Evolutionary conservation across 1,140 invertebrate species (phyloP), one percentile per base, ranked within the genome.

Genomic region (Drosophila trapezifrons): DNA sequence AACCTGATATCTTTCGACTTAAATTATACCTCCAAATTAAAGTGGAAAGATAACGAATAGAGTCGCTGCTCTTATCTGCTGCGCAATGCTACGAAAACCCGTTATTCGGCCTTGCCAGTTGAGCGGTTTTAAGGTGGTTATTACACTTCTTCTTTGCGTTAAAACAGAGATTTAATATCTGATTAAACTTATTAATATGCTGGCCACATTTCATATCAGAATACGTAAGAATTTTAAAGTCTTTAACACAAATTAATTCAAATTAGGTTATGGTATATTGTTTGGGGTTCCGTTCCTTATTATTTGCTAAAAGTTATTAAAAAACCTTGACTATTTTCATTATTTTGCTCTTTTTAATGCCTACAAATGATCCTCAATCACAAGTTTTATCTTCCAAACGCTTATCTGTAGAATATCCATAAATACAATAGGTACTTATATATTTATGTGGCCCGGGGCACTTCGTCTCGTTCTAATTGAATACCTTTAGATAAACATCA

Each of bases 41-140:
- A 8, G 25, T 43, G 38, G 25, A 54, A 5, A 22, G 46, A 74
- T 76, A 76, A 76, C 45, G 47, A 32, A 25, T 40, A 35, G 15
- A 45, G 51, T n/a, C 18, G 32, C 22, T 32, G n/a, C 32, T 76
- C 59, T 67, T 76, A 75, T 76, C 54, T 32, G 46, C 58, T 58
- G 35, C 29, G 29, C 22, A 56, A n/a, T 22, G n/a, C n/a, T 37
- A 13, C 29, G 58, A 25, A 38, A 76, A 76, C 54, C 46, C 49
- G 42, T 64, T 55, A 74, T 63, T 63, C n/a, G 40, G 42, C 65
- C 62, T 65, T 69, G 38, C 10, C 10, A 20, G 55, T n/a, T 25
- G 17, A 35, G 40, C 27, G 13, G 32, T 8, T 54, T 54, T 37
- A 54, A 54, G 51, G 51, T 54, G 35, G 51, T 5, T 5, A 22